phyloP scores from a whole-genome alignment of 1,140 invertebrate genomes.

The Drosophila kikkawai region DNA sequence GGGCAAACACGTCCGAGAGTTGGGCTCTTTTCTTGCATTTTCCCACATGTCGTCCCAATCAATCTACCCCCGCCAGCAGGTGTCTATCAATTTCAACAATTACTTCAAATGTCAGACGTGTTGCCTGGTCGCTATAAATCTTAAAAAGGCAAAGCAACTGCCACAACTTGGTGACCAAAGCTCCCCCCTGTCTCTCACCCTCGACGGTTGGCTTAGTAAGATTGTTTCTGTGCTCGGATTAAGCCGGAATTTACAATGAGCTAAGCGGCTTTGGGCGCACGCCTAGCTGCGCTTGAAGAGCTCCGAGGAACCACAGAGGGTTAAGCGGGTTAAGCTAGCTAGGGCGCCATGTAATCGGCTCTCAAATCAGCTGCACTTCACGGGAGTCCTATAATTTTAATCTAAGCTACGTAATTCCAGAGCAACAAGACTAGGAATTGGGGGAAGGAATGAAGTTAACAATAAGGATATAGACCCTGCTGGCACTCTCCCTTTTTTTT shows the following conservation, averaged over 20 bases:
- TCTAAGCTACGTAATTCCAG: background rate
- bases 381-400: background rate
- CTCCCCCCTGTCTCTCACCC: no score
- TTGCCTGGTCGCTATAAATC: constrained; percentile 61
- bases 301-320: constrained; percentile 28
- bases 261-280: constrained; percentile 67
- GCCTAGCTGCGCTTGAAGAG: constrained; percentile 16
- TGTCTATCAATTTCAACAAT: constrained; percentile 73
- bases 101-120: constrained; percentile 58
- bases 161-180: constrained; percentile 58
- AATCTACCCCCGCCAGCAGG: constrained; percentile 36
- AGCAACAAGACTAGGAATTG: background rate
- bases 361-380: constrained; percentile 3
- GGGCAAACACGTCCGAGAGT: constrained; percentile 30
- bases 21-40: constrained; percentile 20
- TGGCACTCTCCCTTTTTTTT: constrained; percentile 2
- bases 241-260: constrained; percentile 72
- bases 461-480: background rate
- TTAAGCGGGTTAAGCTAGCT: constrained; percentile 27
- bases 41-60: constrained; percentile 30
- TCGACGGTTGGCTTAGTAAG: constrained; percentile 26
- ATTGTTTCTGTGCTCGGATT: constrained; percentile 64
- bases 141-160: constrained; percentile 60
- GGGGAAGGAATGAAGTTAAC: background rate
- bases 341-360: constrained; percentile 16